Evolutionary conservation across 2,888 invertebrate species (phyloP), one percentile per base, ranked within the genome.

Genomic region (Endomychus coccineus): DNA sequence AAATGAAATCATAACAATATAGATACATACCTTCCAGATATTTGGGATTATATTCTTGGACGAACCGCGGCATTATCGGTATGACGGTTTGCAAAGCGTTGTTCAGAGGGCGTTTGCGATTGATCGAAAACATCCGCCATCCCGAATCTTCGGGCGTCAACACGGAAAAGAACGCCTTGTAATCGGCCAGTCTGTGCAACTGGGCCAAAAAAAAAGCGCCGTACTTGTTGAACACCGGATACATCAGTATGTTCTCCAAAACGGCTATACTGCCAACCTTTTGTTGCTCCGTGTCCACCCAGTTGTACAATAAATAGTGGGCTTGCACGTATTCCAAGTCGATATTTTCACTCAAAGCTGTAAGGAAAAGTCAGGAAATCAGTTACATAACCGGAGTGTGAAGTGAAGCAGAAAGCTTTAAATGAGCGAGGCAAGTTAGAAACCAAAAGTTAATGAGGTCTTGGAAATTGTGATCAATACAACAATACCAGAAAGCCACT

Each of bases 181-280:
- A 74, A 9, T 65, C 66, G 3, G 71, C 69, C 9, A 72, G 62
- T 1, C 80, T 65, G 50, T 78, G 66, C 4, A 81, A 45, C 48
- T 85, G 84, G 27, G 75, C 66, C 48, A 80, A 58, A 45, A 74
- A 75, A 63, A 71, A 75, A 13, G 70, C 68, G 1, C 68, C 60
- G 44, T 75, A 71, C 6, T 68, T 68, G 43, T 74, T 71, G 52
- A 81, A 71, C 2, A 71, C 68, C 2, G 80, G 78, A 9, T 74
- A 74, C 44, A 81, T 50, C 3, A 75, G 56, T 19, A 70, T 60
- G 36, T 67, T 66, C 35, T 69, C 58, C 2, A 74, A 47, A 4
- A 62, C 48, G 0, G 68, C 71, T 46, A 64, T 62, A 3, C 48
- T 48, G 5, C 62, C 66, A n/a, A 43, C 36, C 23, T 51, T 49